Percentiles rank a stretch among this genome's conserved stretches.
phyloP scores from a whole-genome alignment of 2,797 vertebrate species.

The Micropoecilia bifurca region DNA sequence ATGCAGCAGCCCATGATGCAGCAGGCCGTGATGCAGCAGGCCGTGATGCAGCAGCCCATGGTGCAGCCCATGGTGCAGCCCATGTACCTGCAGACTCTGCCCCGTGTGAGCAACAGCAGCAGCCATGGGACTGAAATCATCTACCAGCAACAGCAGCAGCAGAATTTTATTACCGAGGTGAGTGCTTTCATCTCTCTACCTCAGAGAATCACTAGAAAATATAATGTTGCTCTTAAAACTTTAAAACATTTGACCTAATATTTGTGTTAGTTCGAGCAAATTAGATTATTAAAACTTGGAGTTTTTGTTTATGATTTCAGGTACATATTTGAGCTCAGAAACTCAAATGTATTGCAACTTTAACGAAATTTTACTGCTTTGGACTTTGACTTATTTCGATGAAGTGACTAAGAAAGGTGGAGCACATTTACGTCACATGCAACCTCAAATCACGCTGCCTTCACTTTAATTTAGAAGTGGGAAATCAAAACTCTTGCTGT shows the following conservation, averaged over 20 bases:
- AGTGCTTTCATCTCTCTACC: slow-evolving; percentile 5
- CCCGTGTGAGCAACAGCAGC: slow-evolving; percentile 62
- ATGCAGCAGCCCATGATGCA: slow-evolving; percentile 48
- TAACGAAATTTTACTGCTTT: not conserved
- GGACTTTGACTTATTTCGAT: not conserved
- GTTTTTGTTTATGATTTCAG: not conserved
- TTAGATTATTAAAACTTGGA: not conserved
- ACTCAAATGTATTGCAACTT: not conserved
- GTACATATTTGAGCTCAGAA: not conserved
- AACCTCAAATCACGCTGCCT: not conserved
- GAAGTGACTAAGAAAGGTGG: not conserved
- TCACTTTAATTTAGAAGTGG: not conserved
- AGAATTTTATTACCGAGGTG: slow-evolving; percentile 48
- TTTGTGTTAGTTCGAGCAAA: not conserved
- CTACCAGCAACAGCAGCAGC: slow-evolving; percentile 19
- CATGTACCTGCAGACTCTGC: slow-evolving; percentile 68
- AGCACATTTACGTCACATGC: not conserved
- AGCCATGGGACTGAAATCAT: slow-evolving; percentile 56
- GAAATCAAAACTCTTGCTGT: not conserved
- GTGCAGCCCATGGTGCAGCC: slow-evolving; percentile 49
- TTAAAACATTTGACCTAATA: not conserved
- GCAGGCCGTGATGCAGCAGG: slow-evolving; percentile 41
- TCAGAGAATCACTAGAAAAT: not conserved
- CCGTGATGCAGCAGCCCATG: slow-evolving; percentile 49
- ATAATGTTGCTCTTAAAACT: not conserved